A percentile compares a stretch with the other conserved stretches of the same genome.
Conservation (phyloP, 2,113 vertebrate genomes). For the Leiothrix lutea region DNA sequence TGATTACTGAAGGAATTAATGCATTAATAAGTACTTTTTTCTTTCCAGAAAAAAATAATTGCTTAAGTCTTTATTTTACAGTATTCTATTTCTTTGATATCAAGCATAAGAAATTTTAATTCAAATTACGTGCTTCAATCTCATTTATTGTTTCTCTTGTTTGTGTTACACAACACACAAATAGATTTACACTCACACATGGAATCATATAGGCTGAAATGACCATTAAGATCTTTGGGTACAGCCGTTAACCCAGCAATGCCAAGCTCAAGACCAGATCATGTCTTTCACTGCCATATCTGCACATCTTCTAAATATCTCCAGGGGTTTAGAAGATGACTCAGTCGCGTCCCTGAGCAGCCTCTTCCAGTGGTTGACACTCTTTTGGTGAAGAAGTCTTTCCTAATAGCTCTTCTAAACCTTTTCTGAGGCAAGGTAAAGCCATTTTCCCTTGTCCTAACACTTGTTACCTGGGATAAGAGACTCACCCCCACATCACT, state of each 20-base stretch:
- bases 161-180: not conserved
- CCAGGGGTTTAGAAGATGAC: not conserved
- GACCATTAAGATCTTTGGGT: not conserved
- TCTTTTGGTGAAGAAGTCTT: not conserved
- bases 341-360: accelerated
- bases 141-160: not conserved
- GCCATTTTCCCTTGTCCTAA: not conserved
- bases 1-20: not conserved
- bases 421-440: not conserved
- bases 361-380: not conserved
- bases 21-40: not conserved
- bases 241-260: not conserved
- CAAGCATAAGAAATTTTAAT: not conserved
- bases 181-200: not conserved
- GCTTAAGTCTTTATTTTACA: not conserved
- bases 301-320: not conserved
- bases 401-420: not conserved
- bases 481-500: not conserved
- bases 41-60: not conserved
- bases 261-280: not conserved
- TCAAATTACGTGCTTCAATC: not conserved
- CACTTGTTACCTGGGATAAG: not conserved
- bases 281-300: not conserved
- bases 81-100: not conserved
- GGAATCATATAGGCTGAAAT: not conserved